Percentiles rank a stretch among this genome's conserved stretches.
phyloP scores from a whole-genome alignment of 2,797 vertebrate species.

The Orientallactaga sibirica region DNA sequence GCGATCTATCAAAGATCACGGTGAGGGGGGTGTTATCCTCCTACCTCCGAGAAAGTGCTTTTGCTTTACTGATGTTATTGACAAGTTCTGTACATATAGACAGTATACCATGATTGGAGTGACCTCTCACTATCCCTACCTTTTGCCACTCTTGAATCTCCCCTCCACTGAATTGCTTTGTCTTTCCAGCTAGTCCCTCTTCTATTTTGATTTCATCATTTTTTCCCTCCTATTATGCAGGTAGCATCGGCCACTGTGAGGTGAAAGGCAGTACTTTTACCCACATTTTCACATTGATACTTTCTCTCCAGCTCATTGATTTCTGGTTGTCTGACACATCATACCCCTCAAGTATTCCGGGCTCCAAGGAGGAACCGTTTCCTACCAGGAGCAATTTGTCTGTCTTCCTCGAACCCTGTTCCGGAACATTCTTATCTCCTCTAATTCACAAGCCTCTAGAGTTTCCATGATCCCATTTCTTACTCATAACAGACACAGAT shows the following conservation, averaged over 20 bases:
- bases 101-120: too few species aligned
- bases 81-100: too few species aligned
- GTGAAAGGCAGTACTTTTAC: too few species aligned
- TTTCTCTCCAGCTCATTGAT: conserved; percentile 12
- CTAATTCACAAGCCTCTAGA: not conserved
- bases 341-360: not conserved
- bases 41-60: not conserved
- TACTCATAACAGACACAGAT: not conserved
- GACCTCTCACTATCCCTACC: too few species aligned
- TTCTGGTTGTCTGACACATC: conserved; percentile 33
- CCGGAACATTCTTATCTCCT: not conserved
- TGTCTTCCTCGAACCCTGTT: not conserved
- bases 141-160: too few species aligned
- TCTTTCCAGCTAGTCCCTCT: too few species aligned
- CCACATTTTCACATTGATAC: not conserved
- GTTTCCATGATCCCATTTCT: not conserved
- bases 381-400: not conserved
- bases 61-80: too few species aligned
- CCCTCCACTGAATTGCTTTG: too few species aligned
- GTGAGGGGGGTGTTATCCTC: not conserved
- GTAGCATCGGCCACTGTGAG: too few species aligned
- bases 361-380: not conserved
- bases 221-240: too few species aligned
- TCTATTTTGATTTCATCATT: too few species aligned
- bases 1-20: not conserved